Conservation (phyloP, 2,888 invertebrate genomes). For the Oligia fasciuncula region DNA sequence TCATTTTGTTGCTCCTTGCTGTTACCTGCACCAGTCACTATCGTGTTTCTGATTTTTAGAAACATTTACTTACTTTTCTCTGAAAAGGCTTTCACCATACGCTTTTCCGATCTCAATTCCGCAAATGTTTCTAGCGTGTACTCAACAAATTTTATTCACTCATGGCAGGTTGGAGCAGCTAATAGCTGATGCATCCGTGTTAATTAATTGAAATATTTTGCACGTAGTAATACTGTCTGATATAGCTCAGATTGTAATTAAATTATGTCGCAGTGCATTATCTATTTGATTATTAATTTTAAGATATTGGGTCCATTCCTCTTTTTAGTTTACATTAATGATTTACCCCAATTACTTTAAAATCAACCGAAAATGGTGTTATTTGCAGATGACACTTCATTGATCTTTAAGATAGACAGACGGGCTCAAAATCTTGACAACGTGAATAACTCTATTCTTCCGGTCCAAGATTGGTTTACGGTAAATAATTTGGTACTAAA, state of each 20-base stretch:
- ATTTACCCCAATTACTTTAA: too few relatives aligned
- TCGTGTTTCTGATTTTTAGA: not conserved
- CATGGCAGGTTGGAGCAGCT: too few relatives aligned
- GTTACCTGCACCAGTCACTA: not conserved
- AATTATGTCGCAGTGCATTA: not conserved
- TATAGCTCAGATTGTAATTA: not conserved
- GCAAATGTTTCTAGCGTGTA: not conserved
- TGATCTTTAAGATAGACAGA: too few relatives aligned
- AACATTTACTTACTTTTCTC: not conserved
- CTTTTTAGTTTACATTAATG: too few relatives aligned
- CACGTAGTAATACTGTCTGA: not conserved
- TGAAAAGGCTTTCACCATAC: not conserved
- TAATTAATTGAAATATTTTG: slow-evolving; percentile 1
- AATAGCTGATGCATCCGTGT: not conserved
- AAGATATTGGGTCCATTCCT: not conserved
- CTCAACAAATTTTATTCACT: not conserved
- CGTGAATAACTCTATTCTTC: too few relatives aligned
- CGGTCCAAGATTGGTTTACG: too few relatives aligned
- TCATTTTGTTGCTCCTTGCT: too few relatives aligned
- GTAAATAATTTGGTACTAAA: too few relatives aligned
- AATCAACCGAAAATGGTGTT: too few relatives aligned
- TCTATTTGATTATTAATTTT: not conserved
- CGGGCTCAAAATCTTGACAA: too few relatives aligned
- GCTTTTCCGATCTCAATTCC: not conserved
- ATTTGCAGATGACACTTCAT: too few relatives aligned